Evolutionary conservation across 2,113 vertebrate genomes (phyloP).

Genomic region (Erinaceus europaeus): DNA sequence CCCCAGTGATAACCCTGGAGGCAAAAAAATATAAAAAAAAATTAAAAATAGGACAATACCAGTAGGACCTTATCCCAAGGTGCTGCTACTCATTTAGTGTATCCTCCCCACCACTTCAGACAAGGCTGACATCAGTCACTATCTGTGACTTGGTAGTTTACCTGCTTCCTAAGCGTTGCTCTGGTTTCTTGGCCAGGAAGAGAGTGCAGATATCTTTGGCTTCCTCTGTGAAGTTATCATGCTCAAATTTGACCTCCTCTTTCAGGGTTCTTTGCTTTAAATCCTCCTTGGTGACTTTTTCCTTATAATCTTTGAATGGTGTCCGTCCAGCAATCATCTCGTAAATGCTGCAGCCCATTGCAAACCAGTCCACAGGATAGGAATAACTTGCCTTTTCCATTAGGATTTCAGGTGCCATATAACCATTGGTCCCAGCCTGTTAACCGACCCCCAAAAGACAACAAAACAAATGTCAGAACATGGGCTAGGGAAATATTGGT

Average conservation of each 20-base stretch:
- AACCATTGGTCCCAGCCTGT: conserved; percentile 92
- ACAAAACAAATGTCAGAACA: neutral
- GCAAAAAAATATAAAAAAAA: too few relatives aligned
- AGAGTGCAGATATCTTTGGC: conserved; percentile 85
- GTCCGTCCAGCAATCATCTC: conserved; percentile 91
- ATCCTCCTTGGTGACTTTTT: conserved; percentile 89
- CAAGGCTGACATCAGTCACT: neutral
- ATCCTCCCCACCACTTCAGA: neutral
- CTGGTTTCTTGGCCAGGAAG: conserved; percentile 87
- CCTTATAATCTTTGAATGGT: conserved; percentile 90
- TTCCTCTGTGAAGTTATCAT: conserved; percentile 85
- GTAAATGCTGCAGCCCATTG: conserved; percentile 91
- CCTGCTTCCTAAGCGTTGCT: conserved; percentile 89
- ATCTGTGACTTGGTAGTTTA: conserved; percentile 55
- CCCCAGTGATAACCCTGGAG: too few relatives aligned
- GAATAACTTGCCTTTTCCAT: conserved; percentile 87
- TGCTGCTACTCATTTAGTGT: neutral
- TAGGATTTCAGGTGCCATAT: conserved; percentile 93
- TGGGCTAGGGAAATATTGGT: too few relatives aligned
- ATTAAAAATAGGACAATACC: too few relatives aligned
- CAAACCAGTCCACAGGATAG: conserved; percentile 93
- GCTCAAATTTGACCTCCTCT: conserved; percentile 87
- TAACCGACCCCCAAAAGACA: neutral
- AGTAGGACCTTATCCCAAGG: neutral
- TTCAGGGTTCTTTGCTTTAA: conserved; percentile 88